Percentiles rank a stretch among this genome's conserved stretches.
Evolutionary conservation across 2,888 invertebrate species (phyloP).

Genomic region (Ophioninae sp.): DNA sequence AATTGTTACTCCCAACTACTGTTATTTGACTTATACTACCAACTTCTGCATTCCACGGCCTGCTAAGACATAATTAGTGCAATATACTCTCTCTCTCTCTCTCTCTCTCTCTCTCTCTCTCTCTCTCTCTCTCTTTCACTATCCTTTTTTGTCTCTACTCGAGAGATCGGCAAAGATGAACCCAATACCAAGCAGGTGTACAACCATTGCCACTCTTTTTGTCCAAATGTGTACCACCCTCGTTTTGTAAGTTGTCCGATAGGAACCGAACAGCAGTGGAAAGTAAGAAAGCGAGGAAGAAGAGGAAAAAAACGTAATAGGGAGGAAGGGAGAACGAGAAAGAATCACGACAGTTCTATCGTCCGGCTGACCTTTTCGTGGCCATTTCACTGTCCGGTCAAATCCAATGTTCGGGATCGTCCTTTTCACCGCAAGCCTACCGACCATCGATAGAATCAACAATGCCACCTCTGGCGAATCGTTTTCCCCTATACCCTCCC

Average conservation of each 20-base stretch:
- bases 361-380: slow-evolving; percentile 36
- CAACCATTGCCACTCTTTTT: slow-evolving; percentile 14
- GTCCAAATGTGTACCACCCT: background rate
- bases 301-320: background rate
- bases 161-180: slow-evolving; percentile 12
- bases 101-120: background rate
- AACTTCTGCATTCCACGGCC: too few species aligned
- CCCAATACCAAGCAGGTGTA: slow-evolving; percentile 1
- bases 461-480: slow-evolving; percentile 24
- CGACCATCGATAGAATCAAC: slow-evolving; percentile 20
- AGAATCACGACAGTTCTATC: background rate
- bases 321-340: background rate
- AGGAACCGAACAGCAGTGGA: background rate
- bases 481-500: slow-evolving; percentile 2
- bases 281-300: background rate
- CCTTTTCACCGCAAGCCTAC: slow-evolving; percentile 6
- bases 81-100: background rate
- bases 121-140: background rate
- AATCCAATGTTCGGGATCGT: slow-evolving; percentile 18
- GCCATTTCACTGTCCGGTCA: slow-evolving; percentile 12
- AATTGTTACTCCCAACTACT: too few species aligned
- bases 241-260: background rate
- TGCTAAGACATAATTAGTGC: too few species aligned
- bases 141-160: background rate
- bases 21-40: too few species aligned